Conservation (phyloP, 2,797 vertebrate species). For the Gallinago nigripennis region DNA sequence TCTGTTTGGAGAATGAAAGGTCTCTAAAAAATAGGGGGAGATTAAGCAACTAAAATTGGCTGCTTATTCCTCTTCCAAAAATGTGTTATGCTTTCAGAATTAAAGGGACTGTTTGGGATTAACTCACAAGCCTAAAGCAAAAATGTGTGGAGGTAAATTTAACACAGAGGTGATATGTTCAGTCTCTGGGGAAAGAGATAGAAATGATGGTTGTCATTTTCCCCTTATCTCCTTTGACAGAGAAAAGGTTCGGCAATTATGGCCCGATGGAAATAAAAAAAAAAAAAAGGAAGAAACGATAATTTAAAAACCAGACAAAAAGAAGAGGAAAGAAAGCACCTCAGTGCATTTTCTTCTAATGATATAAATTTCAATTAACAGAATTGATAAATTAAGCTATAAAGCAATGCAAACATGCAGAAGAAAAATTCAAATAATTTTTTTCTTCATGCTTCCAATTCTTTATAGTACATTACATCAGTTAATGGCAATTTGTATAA, state of each 20-base stretch:
- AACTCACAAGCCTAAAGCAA: conserved; percentile 44
- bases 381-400: conserved; percentile 73
- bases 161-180: conserved; percentile 26
- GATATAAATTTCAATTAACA: conserved; percentile 71
- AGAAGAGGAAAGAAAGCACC: conserved; percentile 16
- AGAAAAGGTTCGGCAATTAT: conserved; percentile 51
- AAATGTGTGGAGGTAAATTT: conserved; percentile 54
- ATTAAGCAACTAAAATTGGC: not conserved
- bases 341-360: conserved; percentile 58
- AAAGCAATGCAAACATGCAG: conserved; percentile 73
- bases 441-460: conserved; percentile 75
- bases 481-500: conserved; percentile 81
- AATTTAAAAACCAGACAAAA: conserved; percentile 61
- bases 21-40: not conserved
- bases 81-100: conserved; percentile 11
- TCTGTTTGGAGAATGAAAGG: not conserved
- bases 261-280: not conserved
- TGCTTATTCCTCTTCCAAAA: not conserved
- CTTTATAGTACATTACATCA: conserved; percentile 81
- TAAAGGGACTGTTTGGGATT: conserved; percentile 23
- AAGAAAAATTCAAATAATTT: conserved; percentile 75
- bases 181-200: conserved; percentile 44
- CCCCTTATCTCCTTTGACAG: conserved; percentile 58
- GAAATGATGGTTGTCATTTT: conserved; percentile 68
- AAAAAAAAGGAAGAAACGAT: not conserved